phyloP scores from a whole-genome alignment of 2,888 invertebrate genomes.

The Drosophila buzzatii region DNA sequence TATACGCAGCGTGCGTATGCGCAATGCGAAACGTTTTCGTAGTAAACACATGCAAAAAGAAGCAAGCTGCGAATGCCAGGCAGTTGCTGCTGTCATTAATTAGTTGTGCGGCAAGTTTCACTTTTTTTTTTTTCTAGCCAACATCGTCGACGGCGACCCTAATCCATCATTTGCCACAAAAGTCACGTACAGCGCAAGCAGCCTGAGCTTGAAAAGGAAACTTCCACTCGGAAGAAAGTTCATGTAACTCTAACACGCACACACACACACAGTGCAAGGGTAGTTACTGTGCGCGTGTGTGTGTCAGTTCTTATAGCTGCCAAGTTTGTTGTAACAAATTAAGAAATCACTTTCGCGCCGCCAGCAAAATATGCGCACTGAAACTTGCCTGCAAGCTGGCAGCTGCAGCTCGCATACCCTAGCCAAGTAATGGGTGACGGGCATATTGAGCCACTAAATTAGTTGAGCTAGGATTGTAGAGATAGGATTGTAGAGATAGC shows the following conservation, averaged over 20 bases:
- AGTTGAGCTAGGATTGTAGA: too few species aligned
- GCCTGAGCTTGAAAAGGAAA: constrained; percentile 62
- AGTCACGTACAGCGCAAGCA: constrained; percentile 67
- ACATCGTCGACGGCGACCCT: constrained; percentile 37
- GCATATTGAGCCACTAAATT: neutral
- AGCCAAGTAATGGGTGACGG: neutral
- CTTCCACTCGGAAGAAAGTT: constrained; percentile 66
- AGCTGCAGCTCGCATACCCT: constrained; percentile 25
- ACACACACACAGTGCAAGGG: neutral
- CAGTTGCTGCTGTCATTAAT: constrained; percentile 56
- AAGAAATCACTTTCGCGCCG: constrained; percentile 81
- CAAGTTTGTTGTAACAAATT: constrained; percentile 73
- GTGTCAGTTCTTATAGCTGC: constrained; percentile 29
- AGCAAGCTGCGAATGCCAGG: constrained; percentile 15
- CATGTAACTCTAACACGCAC: constrained; percentile 45
- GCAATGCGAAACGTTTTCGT: constrained; percentile 24
- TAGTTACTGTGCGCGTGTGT: neutral
- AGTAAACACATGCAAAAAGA: constrained; percentile 4
- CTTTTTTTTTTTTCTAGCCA: constrained; percentile 57
- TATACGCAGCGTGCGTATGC: constrained; percentile 55
- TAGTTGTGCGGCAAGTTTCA: constrained; percentile 69
- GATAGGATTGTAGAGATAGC: too few species aligned
- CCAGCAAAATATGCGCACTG: constrained; percentile 38
- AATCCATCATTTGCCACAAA: constrained; percentile 78
- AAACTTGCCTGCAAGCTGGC: constrained; percentile 28